phyloP scores from a whole-genome alignment of 2,888 invertebrate genomes.

The Helleia helle region DNA sequence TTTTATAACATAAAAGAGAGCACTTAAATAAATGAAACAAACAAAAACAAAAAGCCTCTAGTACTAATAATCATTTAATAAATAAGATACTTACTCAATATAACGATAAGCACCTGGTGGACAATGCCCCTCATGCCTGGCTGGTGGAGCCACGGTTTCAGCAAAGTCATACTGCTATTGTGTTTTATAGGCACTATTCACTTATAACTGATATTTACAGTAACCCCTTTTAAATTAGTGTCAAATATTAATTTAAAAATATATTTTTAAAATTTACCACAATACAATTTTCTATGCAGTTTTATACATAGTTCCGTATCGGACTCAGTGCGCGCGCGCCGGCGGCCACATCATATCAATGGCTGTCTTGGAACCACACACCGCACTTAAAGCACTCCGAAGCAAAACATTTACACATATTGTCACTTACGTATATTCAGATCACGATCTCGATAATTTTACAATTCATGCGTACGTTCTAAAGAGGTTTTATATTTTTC shows the following conservation, averaged over 20 bases:
- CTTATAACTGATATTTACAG: no score
- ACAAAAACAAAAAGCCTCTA: no score
- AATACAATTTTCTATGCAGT: no score
- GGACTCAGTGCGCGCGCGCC: background rate
- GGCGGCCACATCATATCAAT: background rate
- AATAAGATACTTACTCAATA: slow-evolving; percentile 32
- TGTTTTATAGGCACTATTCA: no score
- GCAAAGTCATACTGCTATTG: background rate
- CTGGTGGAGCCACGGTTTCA: background rate
- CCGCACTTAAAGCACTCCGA: background rate
- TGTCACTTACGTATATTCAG: background rate
- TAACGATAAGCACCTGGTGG: slow-evolving; percentile 26
- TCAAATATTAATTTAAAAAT: no score
- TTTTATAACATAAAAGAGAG: no score
- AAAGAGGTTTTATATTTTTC: background rate
- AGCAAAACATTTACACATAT: background rate
- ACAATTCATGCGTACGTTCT: background rate
- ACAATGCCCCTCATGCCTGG: slow-evolving; percentile 18
- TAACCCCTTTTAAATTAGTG: no score
- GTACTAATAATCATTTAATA: no score
- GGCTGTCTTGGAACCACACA: background rate
- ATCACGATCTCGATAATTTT: background rate
- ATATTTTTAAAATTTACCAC: no score
- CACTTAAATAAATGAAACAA: no score
- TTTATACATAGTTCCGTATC: no score